A percentile compares a stretch with the other conserved stretches of the same genome.
phyloP scores from a whole-genome alignment of 2,113 vertebrate species.

The Stomatorhinus ivindoensis region DNA sequence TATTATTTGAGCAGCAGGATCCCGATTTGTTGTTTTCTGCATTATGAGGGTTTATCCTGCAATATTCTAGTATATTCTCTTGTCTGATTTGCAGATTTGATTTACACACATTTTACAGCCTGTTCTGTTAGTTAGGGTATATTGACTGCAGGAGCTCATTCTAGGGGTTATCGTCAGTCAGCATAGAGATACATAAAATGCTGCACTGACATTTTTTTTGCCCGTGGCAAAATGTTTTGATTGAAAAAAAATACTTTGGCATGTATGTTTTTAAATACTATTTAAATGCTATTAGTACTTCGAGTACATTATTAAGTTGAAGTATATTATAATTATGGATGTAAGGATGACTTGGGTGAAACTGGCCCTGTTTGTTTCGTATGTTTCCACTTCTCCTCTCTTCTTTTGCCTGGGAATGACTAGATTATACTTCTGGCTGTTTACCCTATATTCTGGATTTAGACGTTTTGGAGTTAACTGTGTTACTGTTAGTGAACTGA shows the following conservation, averaged over 20 bases:
- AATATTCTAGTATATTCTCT: neutral
- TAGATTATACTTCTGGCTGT: neutral
- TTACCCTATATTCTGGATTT: neutral
- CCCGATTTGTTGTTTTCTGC: neutral
- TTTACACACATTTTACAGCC: neutral
- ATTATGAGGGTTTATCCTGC: neutral
- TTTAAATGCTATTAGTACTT: neutral
- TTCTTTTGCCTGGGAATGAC: neutral
- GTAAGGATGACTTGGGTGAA: neutral
- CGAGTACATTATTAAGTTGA: neutral
- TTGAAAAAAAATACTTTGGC: neutral
- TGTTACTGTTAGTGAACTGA: neutral
- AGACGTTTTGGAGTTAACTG: neutral
- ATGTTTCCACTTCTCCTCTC: neutral
- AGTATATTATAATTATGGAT: neutral
- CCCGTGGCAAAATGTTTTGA: neutral
- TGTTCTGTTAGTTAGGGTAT: neutral
- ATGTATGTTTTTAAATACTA: neutral
- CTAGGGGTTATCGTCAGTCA: neutral
- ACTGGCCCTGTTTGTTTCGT: neutral
- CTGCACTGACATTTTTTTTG: neutral
- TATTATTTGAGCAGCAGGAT: neutral
- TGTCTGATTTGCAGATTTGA: neutral
- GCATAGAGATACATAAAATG: neutral
- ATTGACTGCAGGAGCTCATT: neutral